These are phyloP conservation scores for Bergia puertoricense DNA, from an alignment of 92 coral and sea anemone species.

Conservation along the genomic window DNA sequence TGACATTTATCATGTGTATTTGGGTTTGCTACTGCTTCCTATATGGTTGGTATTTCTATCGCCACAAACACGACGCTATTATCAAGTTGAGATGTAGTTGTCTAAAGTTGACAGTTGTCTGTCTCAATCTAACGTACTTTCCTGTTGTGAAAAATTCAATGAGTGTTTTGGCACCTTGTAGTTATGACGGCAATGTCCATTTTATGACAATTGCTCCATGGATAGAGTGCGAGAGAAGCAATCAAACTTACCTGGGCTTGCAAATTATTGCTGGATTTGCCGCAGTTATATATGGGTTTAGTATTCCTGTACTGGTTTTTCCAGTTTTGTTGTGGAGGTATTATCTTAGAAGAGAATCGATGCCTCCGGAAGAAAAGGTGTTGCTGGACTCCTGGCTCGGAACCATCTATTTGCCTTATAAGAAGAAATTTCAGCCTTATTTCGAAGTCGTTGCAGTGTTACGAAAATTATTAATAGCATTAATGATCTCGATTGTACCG, in stretches of 20 bases:
- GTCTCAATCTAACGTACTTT: slow-evolving; percentile 72
- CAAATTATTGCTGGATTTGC: slow-evolving; percentile 56
- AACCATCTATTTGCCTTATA: slow-evolving; percentile 60
- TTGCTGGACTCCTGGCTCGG: slow-evolving; percentile 69
- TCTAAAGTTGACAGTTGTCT: slow-evolving; percentile 58
- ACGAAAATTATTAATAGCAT: slow-evolving; percentile 59
- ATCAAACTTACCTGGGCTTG: slow-evolving; percentile 45
- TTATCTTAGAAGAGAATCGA: slow-evolving; percentile 33
- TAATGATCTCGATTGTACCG: slow-evolving; percentile 52
- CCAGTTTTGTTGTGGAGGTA: slow-evolving; percentile 56
- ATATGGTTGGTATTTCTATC: slow-evolving; percentile 18
- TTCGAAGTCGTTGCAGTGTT: slow-evolving; percentile 53
- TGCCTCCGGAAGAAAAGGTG: slow-evolving; percentile 38
- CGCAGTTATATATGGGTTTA: slow-evolving; percentile 66
- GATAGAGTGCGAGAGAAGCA: slow-evolving; percentile 64
- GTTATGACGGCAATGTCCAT: slow-evolving; percentile 39
- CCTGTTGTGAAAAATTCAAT: slow-evolving; percentile 76
- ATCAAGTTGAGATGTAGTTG: slow-evolving; percentile 48
- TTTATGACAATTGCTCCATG: slow-evolving; percentile 70
- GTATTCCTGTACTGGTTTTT: slow-evolving; percentile 70
- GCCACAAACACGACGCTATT: slow-evolving; percentile 13
- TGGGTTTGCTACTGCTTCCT: slow-evolving; percentile 52
- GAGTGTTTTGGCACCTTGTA: slow-evolving; percentile 65
- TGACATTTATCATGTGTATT: slow-evolving; percentile 37
- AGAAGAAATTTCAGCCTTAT: slow-evolving; percentile 44